Base-by-base conservation (phyloP, 2,797 vertebrate species). In the Moxostoma hubbsi region DNA sequence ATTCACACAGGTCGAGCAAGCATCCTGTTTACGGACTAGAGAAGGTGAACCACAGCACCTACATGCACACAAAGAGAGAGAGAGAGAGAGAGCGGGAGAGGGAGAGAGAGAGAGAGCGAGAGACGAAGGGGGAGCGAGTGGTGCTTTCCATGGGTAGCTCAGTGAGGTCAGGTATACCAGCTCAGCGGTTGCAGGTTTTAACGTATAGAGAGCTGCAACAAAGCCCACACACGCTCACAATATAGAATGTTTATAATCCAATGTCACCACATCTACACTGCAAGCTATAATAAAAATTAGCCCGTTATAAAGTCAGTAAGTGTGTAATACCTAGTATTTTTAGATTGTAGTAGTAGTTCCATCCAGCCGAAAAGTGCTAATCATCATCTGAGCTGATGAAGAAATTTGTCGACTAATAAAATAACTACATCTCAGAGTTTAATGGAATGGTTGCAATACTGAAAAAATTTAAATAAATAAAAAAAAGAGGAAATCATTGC, bases 91-190 rank as follows among this genome's bases (percentile, higher is more conserved):
- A 24, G 18, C 1, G 18, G 2, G 18, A 24, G 18, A 24, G 18
- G 2, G 18, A 70, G 46, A 77, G 18, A 73, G 12, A 71, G 49
- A 74, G 54, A 59, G 51, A 68, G 53, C 62, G 47, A 79, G 59
- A 73, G 69, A 76, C 47, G 77, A 7, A 72, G 54, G 72, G 67
- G 76, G 24, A 64, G 51, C 5, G 3, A 51, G 10, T 80, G 92
- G 93, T 93, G 92, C 85, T 94, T 95, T 95, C 92, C 92, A 86
- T 78, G 83, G 83, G 82, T 88, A 85, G 83, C 88, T 87, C 75
- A 87, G 90, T 89, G 88, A 90, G 88, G 92, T 93, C 90, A 91
- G 92, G 88, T 90, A 92, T 81, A 80, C 84, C 87, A 87, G 86
- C 87, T 87, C 80, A 87, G 89, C 84, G 88, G 87, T 91, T 89